Conservation (phyloP, 1,140 invertebrate species). For the Lasaia peninsularis region DNA sequence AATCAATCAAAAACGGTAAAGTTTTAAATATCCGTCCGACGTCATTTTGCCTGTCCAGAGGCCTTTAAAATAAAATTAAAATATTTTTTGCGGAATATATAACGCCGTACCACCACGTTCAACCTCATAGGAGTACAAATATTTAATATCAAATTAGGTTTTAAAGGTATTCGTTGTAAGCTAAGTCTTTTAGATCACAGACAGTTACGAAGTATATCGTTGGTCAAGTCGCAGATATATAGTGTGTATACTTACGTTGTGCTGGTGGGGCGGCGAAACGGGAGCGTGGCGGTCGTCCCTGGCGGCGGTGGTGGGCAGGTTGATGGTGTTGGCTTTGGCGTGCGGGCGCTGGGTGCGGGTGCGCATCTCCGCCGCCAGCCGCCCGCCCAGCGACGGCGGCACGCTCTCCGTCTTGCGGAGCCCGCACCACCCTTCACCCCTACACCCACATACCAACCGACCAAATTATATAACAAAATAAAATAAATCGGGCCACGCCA, state of each 20-base stretch:
- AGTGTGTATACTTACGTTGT: constrained; percentile 48
- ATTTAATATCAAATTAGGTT: no score
- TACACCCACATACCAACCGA: constrained; percentile 51
- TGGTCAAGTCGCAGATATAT: neutral
- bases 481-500: constrained; percentile 49
- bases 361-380: constrained; percentile 56
- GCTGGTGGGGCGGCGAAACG: constrained; percentile 49
- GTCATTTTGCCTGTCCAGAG: no score
- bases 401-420: constrained; percentile 65
- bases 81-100: no score
- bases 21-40: no score
- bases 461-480: constrained; percentile 42
- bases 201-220: neutral
- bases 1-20: no score
- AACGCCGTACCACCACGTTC: no score
- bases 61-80: no score
- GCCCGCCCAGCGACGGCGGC: constrained; percentile 58
- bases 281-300: constrained; percentile 42
- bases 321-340: constrained; percentile 81
- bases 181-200: neutral
- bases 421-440: constrained; percentile 53
- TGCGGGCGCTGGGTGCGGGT: constrained; percentile 72
- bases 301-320: constrained; percentile 61
- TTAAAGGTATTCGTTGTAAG: no score
- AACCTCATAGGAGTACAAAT: no score